phyloP scores from a whole-genome alignment of 2,888 invertebrate genomes.

The Eupithecia subumbrata region DNA sequence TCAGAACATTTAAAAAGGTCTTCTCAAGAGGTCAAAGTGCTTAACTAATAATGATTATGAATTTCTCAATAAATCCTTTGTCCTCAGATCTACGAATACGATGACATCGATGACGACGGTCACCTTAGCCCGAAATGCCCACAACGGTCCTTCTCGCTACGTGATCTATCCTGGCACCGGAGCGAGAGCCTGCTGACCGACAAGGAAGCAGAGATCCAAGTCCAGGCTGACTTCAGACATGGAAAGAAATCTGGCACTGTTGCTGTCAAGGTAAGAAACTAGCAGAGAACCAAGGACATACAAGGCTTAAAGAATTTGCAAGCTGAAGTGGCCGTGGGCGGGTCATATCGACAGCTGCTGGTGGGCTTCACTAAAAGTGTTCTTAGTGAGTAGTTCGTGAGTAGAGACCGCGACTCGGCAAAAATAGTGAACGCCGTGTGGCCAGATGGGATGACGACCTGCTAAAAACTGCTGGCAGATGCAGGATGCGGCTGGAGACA shows the following conservation, averaged over 20 bases:
- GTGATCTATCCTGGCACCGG: constrained; percentile 56
- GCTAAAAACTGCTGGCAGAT: background rate
- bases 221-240: constrained; percentile 50
- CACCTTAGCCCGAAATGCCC: constrained; percentile 58
- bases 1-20: background rate
- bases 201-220: constrained; percentile 64
- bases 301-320: background rate
- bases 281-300: background rate
- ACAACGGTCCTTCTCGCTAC: constrained; percentile 57
- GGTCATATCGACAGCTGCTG: background rate
- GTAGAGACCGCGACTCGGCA: background rate
- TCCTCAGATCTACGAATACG: constrained; percentile 84
- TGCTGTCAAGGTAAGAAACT: constrained; percentile 58
- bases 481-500: background rate
- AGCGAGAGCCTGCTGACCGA: constrained; percentile 60
- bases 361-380: background rate
- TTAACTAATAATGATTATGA: background rate
- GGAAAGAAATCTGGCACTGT: constrained; percentile 49
- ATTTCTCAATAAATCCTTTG: background rate
- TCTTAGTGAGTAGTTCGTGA: background rate
- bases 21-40: background rate
- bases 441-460: background rate
- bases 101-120: constrained; percentile 82
- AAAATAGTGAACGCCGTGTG: background rate
- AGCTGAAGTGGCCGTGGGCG: background rate